phyloP scores from a whole-genome alignment of 2,797 vertebrate genomes.

The Coluber constrictor region DNA sequence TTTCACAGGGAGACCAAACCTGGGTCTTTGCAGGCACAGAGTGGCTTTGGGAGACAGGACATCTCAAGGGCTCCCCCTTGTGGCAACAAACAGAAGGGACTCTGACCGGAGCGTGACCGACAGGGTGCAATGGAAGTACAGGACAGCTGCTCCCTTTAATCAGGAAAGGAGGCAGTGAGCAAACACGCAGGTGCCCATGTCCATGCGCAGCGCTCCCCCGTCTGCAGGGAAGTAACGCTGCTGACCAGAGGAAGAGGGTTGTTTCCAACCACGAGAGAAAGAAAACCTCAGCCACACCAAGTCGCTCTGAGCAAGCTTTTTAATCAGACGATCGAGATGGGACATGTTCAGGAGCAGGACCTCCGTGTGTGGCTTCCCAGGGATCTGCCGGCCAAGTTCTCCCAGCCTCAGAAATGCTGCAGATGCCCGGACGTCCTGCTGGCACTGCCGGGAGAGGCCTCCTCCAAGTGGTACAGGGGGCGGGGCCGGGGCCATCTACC shows the following conservation, averaged over 20 bases:
- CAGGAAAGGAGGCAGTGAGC: neutral
- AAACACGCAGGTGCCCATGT: no score
- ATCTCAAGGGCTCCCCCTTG: neutral
- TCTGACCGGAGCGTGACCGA: neutral
- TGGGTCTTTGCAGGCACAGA: neutral
- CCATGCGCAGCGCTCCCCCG: neutral
- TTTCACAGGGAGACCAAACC: neutral
- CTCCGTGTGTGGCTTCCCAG: neutral
- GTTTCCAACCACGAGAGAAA: neutral
- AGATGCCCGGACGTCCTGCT: neutral
- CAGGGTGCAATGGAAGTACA: neutral
- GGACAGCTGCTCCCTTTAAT: neutral
- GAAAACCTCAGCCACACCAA: constrained; percentile 28
- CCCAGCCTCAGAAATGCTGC: neutral
- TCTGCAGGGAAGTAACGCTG: neutral
- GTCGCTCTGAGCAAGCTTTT: neutral
- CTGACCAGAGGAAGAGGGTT: neutral
- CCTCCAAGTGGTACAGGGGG: neutral
- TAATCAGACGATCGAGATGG: neutral
- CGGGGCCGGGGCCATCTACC: neutral
- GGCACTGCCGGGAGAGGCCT: neutral
- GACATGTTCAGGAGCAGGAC: neutral
- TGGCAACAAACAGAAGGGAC: neutral
- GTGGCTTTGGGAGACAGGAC: neutral
- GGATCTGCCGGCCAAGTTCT: neutral